Evolutionary conservation across 2,888 invertebrate genomes (phyloP), one percentile per base, ranked within the genome.

Genomic region (Melieria crassipennis): DNA sequence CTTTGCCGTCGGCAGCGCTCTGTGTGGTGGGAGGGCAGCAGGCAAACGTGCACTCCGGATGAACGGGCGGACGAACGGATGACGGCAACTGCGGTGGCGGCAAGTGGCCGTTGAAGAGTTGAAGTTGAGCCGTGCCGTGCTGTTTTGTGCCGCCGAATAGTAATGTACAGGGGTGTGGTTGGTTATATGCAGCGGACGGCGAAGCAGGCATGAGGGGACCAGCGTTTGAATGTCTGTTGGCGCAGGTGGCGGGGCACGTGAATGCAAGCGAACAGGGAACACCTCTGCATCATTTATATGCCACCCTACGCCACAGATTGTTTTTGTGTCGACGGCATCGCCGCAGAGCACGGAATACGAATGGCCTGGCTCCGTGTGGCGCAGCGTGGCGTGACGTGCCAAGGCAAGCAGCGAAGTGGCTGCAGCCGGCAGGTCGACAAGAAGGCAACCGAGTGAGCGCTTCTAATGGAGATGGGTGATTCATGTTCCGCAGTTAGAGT

Each of bases 251-350:
- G 52, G 11, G 52, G 52, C 52, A 46, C 43, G 56, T 68, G 30
- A 66, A 64, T 30, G 43, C n/a, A 43, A 46, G 46, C 30, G 30
- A 30, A 30, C 30, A 30, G 30, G 30, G 30, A 30, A 30, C 71
- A 76, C 65, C 76, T 80, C 74, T 81, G 80, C 80, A 80, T 81
- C 80, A 81, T 80, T 81, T 79, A 81, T 81, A 80, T 80, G 79
- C 80, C 76, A 76, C 77, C 77, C 78, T 78, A 81, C 78, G 80
- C 81, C 42, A 79, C 79, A 81, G 79, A 30, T 30, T 30, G 30
- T 30, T 1, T 30, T 30, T 30, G 30, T 30, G 30, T 30, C 30
- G 81, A 81, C 79, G 81, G 80, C 80, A 79, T 80, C 78, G 79
- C 77, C 79, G 30, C 30, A 30, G 2, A 77, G 76, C 47, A n/a